These are phyloP conservation scores for Neosilurus hyrtlii DNA, from an alignment of 2,797 vertebrate species.

Conservation along the genomic window DNA sequence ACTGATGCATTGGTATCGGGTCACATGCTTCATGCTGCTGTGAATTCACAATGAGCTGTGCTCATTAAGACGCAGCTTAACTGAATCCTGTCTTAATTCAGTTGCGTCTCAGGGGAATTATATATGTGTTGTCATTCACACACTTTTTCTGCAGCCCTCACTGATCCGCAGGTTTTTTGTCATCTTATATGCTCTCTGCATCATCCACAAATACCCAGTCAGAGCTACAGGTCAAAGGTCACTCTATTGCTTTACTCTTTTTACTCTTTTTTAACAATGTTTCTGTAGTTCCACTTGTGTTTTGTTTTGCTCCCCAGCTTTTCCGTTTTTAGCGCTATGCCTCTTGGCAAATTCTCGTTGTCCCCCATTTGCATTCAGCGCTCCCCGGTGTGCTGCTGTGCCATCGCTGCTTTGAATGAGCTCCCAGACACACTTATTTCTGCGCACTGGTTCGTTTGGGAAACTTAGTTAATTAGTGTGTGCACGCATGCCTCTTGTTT, in stretches of 20 bases:
- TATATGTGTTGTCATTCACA: constrained; percentile 50
- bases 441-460: constrained; percentile 63
- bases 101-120: constrained; percentile 37
- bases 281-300: not conserved
- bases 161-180: constrained; percentile 53
- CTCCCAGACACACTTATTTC: constrained; percentile 67
- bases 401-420: constrained; percentile 62
- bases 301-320: constrained; percentile 47
- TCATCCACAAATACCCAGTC: constrained; percentile 55
- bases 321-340: constrained; percentile 41
- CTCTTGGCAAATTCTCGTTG: constrained; percentile 45
- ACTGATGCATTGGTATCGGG: not conserved
- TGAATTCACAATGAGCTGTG: not conserved
- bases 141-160: constrained; percentile 58
- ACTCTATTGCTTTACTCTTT: constrained; percentile 10
- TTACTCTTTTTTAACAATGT: not conserved
- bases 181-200: constrained; percentile 52
- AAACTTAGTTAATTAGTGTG: constrained; percentile 69
- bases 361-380: constrained; percentile 58
- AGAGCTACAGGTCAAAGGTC: constrained; percentile 64
- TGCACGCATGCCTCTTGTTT: constrained; percentile 44
- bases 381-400: constrained; percentile 55
- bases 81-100: constrained; percentile 15
- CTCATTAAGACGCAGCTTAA: constrained; percentile 20
- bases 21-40: not conserved